Base-by-base conservation (phyloP, 2,888 invertebrate species). In the Boloria selene region DNA sequence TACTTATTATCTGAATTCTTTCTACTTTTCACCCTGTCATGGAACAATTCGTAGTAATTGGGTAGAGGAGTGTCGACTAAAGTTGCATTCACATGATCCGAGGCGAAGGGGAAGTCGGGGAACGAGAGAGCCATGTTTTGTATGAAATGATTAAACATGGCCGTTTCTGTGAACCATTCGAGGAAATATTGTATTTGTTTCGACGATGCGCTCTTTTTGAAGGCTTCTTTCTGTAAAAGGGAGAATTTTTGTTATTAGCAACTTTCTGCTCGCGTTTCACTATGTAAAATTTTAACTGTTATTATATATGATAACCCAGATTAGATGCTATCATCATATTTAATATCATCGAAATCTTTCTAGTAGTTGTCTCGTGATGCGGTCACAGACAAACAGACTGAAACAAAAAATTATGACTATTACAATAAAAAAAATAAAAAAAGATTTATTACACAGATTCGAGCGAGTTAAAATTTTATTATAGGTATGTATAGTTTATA, bases 111-210 rank as follows among this genome's bases (percentile, higher is more conserved):
- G 3, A 72, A 70, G 44, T 73, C 73, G 22, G 74, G 71, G 69
- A 77, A 78, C 17, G 78, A 67, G 0, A 75, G 73, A 0, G 86
- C 82, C 89, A 90, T 89, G 78, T 93, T 92, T 73, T 95, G 94
- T 61, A 95, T 92, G 83, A 96, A 97, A 59, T 95, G 94, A 70
- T 95, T 94, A 83, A 97, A 97, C 96, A 97, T 96, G 1, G 96
- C 95, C 0, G 97, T 97, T 80, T 97, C 96, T 0, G 95, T 94
- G 85, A 97, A 97, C 97, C 97, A 97, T 73, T 96, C 96, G 0
- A 97, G 88, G 83, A 97, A 97, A 75, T 95, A 94, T 72, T 95
- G 94, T 47, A 95, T 93, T 56, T 94, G 94, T 79, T 95, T 95
- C 0, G 95, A 94, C 0, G 92, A 80, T 4, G 94, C 93, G 70